These are phyloP conservation scores for Mus spicilegus DNA, from an alignment of 2,113 vertebrate genomes.

Conservation along the genomic window DNA sequence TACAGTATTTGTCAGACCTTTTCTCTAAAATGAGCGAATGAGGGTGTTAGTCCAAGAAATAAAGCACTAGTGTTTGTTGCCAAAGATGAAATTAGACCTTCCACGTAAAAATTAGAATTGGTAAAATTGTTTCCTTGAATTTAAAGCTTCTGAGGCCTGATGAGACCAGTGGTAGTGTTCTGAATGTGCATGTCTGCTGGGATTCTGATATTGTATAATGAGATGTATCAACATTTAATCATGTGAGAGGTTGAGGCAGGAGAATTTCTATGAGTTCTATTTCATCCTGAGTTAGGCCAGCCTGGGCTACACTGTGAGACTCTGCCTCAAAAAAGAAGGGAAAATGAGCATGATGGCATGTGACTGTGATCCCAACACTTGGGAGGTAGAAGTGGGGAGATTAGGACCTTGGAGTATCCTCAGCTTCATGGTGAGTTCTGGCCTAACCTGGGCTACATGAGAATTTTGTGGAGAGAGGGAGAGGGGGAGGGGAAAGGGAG, in stretches of 20 bases:
- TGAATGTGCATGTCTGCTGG: background rate
- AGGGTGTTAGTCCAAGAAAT: background rate
- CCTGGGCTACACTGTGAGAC: background rate
- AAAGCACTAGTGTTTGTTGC: background rate
- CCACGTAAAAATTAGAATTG: conserved; percentile 33
- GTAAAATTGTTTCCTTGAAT: background rate
- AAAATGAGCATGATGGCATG: background rate
- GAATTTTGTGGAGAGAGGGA: background rate
- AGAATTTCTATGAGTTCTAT: background rate
- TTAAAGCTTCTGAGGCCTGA: conserved; percentile 26
- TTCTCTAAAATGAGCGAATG: conserved; percentile 13
- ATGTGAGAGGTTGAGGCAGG: background rate
- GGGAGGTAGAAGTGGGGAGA: background rate
- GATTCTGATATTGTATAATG: background rate
- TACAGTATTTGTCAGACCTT: background rate
- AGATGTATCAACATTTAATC: conserved; percentile 34
- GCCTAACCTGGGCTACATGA: background rate
- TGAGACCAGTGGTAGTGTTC: background rate
- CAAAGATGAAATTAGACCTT: conserved; percentile 45
- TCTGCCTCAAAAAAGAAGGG: background rate
- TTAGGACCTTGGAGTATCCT: background rate
- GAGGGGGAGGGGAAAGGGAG: background rate
- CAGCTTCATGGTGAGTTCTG: background rate
- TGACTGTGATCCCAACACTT: background rate
- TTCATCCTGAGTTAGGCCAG: background rate